These are phyloP conservation scores for Eilema sororculum DNA, from an alignment of 2,888 invertebrate genomes.

Conservation along the genomic window DNA sequence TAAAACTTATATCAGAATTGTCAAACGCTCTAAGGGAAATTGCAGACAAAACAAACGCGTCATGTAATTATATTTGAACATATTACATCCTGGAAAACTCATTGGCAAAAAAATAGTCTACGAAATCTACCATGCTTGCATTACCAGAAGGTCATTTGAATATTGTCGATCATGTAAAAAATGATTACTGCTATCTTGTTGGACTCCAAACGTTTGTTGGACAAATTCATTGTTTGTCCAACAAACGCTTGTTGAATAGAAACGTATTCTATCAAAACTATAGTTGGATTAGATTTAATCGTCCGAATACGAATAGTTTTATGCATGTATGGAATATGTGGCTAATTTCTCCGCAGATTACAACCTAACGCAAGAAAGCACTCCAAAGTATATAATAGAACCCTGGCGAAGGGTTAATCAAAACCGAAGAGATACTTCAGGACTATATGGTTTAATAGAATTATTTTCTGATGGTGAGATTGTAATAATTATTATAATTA, in stretches of 20 bases:
- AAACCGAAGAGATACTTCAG: not conserved
- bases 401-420: not conserved
- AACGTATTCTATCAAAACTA: too few species aligned
- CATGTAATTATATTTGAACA: conserved; percentile 11
- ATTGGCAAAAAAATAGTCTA: not conserved
- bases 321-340: not conserved
- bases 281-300: too few species aligned
- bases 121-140: not conserved
- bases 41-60: not conserved
- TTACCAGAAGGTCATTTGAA: not conserved
- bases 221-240: not conserved
- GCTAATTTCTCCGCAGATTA: not conserved
- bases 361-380: not conserved
- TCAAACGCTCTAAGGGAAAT: conserved; percentile 13
- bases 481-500: not conserved
- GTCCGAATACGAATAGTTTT: too few species aligned
- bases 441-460: not conserved
- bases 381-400: conserved; percentile 7
- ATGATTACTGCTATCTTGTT: not conserved
- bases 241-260: too few species aligned
- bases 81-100: not conserved
- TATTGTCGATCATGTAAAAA: not conserved
- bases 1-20: conserved; percentile 21
- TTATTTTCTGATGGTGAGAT: conserved; percentile 4
- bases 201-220: not conserved